These are phyloP conservation scores for Takifugu flavidus DNA, from an alignment of 2,113 vertebrate genomes.

Conservation along the genomic window DNA sequence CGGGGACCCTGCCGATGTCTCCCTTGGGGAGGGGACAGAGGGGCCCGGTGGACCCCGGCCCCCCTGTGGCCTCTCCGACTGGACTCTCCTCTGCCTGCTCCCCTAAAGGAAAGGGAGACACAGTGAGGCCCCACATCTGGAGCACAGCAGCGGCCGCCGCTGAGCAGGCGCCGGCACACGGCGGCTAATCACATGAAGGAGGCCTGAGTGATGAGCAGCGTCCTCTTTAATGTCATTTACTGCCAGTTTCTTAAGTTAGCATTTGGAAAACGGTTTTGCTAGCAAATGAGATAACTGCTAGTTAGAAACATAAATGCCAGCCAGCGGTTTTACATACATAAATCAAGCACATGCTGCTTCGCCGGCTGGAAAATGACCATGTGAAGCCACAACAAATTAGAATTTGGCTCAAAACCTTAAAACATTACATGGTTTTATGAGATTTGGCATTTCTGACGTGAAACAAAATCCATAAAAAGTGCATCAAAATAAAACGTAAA, in stretches of 20 bases:
- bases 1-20: constrained; percentile 71
- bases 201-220: constrained; percentile 47
- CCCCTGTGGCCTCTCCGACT: constrained; percentile 65
- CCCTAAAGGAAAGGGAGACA: constrained; percentile 75
- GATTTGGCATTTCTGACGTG: too few relatives aligned
- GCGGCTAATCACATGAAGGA: constrained; percentile 61
- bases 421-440: too few relatives aligned
- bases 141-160: constrained; percentile 47
- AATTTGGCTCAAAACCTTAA: neutral
- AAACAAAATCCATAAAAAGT: too few relatives aligned
- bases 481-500: too few relatives aligned
- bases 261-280: constrained; percentile 23
- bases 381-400: neutral
- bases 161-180: constrained; percentile 33
- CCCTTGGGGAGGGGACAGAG: constrained; percentile 72
- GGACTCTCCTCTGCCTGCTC: constrained; percentile 75
- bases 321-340: constrained; percentile 15
- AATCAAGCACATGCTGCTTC: constrained; percentile 16
- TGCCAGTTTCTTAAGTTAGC: constrained; percentile 25
- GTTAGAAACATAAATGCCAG: constrained; percentile 40
- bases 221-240: constrained; percentile 51
- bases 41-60: constrained; percentile 60
- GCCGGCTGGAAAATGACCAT: constrained; percentile 13
- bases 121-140: constrained; percentile 70
- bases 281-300: constrained; percentile 37